Base-by-base conservation (phyloP, 1,140 invertebrate genomes). In the Atopsyche davidsoni region DNA sequence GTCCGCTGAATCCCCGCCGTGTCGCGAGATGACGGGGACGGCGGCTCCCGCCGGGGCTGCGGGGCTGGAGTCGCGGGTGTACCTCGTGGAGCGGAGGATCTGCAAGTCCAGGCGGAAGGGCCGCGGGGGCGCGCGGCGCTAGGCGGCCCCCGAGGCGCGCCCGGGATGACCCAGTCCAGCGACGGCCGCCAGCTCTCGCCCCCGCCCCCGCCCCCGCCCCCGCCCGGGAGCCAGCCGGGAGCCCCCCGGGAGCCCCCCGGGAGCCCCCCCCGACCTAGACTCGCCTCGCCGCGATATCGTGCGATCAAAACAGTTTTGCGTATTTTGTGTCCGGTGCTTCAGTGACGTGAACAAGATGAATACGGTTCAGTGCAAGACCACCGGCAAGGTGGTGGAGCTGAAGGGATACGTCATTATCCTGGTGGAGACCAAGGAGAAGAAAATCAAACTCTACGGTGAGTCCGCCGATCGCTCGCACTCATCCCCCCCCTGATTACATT, bases 371-470 rank as follows among this genome's bases (percentile, higher is more conserved):
- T 70, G 66, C 43, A 73, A 73, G 61, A 68, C 69, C 9, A 52
- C 52, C 21, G 57, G 49, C 18, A 55, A 70, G 63, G 69, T 89
- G 76, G 90, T 96, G 62, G 92, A 96, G 77, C 79, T 96, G 66
- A 88, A 90, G 60, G 92, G 92, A 61, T 96, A 96, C 75, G 91
- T 96, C 65, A 96, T 96, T 66, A 92, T 96, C 66, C 77, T 96
- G 63, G 90, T 92, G 52, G 89, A 93, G 75, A 91, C 89, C 60
- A 86, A 87, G 66, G 92, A 93, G 69, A 89, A 92, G 66, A 90
- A 89, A 75, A 91, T 95, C 65, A 95, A 93, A 77, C 76, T 96
- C 36, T 95, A 94, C 67, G 92, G 93, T 93, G 71, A 82, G 87
- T 76, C 11, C 4, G 25, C 25, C 6, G 6, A n/a, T n/a, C n/a